Base-by-base conservation (phyloP, 2,797 vertebrate genomes). In the Sebastes nivosus region DNA sequence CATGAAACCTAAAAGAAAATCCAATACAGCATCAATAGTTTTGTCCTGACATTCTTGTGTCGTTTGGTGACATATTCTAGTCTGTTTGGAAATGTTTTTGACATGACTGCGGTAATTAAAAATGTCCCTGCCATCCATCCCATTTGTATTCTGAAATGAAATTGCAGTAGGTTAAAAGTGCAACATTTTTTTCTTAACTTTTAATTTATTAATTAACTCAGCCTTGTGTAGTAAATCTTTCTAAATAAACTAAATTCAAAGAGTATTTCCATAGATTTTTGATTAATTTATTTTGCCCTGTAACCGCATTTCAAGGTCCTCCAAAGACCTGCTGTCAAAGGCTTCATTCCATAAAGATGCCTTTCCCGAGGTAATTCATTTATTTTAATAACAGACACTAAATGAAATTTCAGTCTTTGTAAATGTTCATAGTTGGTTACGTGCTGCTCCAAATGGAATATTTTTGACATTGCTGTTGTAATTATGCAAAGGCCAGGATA, bases 391-490 rank as follows among this genome's bases (percentile, higher is more conserved):
- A 90, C 66, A 52, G 55, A 88, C 82, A 80, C 60, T 76, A 70
- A 83, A 76, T 90, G 90, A 88, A 95, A 94, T 95, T 92, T 94
- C 83, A 88, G 81, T 88, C 54, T 81, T 88, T 91, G 78, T 89
- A 81, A 93, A 91, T 89, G 81, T 89, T 83, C 89, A 82, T 86
- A 81, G 93, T 92, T 89, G 76, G 79, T 86, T 83, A 80, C 54
- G 13, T 79, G 75, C 88, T 89, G 77, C 85, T 88, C 78, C 85
- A 86, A 85, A 88, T 85, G 77, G 88, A 93, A 93, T 93, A 92
- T 83, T 94, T 95, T 82, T 88, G 82, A 90, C 89, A 91, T 94
- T 84, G 80, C 89, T 85, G 82, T 89, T 88, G 79, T 93, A 95
- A 95, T 95, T 94, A 94, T 91, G 87, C 83, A 87, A 85, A 90